A percentile compares a stretch with the other conserved stretches of the same genome.
phyloP scores from a whole-genome alignment of 2,113 vertebrate species.

The Dolichotis patagonum region DNA sequence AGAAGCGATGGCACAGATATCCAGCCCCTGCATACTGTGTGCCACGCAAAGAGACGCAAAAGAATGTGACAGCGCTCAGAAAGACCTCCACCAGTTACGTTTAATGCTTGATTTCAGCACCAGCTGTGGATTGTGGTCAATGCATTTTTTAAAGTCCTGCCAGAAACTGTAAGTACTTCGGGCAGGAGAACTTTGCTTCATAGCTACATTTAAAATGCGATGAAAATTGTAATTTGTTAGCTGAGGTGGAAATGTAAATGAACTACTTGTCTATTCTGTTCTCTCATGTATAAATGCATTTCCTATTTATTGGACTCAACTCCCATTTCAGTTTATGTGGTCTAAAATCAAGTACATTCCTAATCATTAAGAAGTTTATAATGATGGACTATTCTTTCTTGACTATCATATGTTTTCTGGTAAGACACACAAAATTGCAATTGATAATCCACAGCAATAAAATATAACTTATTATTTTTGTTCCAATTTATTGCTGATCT shows the following conservation, averaged over 20 bases:
- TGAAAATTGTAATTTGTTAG: background rate
- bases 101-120: background rate
- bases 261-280: background rate
- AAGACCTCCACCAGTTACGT: slow-evolving; percentile 72
- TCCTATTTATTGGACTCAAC: background rate
- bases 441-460: background rate
- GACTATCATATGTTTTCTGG: background rate
- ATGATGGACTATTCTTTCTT: background rate
- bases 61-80: fast-evolving
- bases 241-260: background rate
- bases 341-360: background rate
- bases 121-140: background rate
- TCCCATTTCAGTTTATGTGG: background rate
- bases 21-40: background rate
- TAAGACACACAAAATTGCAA: background rate
- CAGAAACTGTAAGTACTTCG: slow-evolving; percentile 33
- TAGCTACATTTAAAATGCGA: background rate
- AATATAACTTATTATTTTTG: background rate
- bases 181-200: background rate
- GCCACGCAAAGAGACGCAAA: background rate
- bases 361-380: too few species aligned
- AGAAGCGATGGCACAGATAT: background rate
- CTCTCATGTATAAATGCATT: background rate
- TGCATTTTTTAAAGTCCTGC: background rate
- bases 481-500: background rate